Base-by-base conservation (phyloP, 2,113 vertebrate genomes). In the Rattus rattus region DNA sequence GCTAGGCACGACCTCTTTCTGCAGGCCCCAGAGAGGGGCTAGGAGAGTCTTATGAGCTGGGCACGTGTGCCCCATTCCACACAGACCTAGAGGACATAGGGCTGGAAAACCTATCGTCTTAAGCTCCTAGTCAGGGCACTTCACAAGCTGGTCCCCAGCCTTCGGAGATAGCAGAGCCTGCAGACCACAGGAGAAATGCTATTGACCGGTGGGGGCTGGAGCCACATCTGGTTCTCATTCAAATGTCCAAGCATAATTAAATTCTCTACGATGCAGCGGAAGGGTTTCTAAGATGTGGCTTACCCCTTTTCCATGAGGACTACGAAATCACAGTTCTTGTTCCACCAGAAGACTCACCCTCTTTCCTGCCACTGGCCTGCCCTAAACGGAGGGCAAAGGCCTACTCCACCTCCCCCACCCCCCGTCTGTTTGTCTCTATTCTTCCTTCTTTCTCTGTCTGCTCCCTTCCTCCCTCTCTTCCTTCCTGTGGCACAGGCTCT, bases 181-280 rank as follows among this genome's bases (percentile, higher is more conserved):
- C 97, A 98, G 98, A 98, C 98, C 24, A 75, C 43, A 97, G 98
- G 98, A 98, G 97, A 98, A 98, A 98, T 93, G 97, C 87, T 98
- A 98, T 97, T 96, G 95, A 97, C 98, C 96, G 70, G 96, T 95
- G 81, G 1, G n/a, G 98, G 98, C 98, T 98, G 87, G 94, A 98
- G 97, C 97, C 94, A 98, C 98, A 99, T 99, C 99, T 99, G 99
- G 97, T 98, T 99, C 98, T 98, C 98, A 99, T 99, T 99, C 98
- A 97, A 97, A 98, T 96, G 98, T 97, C 96, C 98, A 98, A 99
- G 98, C 93, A 97, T 98, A 98, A 99, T 99, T 99, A 99, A 98
- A 98, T 98, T 98, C 98, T 95, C 98, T 98, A 97, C 97, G 97
- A 98, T 85, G 91, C 97, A 98, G 98, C 98, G 98, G 97, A 99